These are phyloP conservation scores for Maniola jurtina DNA, from an alignment of 1,140 invertebrate genomes.

Conservation along the genomic window DNA sequence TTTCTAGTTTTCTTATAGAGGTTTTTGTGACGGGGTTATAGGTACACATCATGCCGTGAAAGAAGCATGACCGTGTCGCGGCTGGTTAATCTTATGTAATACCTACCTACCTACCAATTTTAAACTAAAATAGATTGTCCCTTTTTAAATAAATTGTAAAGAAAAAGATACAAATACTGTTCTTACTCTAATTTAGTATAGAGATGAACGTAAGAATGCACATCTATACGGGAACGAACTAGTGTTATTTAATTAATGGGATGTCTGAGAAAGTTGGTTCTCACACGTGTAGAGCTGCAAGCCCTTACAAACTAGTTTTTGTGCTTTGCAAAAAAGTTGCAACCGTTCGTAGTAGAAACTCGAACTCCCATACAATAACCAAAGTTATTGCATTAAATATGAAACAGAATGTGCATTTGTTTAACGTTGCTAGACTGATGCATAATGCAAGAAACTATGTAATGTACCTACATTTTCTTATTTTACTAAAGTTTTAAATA, in stretches of 20 bases:
- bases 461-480: too few relatives aligned
- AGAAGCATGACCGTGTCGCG: too few relatives aligned
- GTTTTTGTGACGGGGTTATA: too few relatives aligned
- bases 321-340: constrained; percentile 5
- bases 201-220: neutral
- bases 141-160: too few relatives aligned
- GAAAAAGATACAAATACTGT: too few relatives aligned
- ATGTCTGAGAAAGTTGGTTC: constrained; percentile 4
- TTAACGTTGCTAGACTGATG: neutral
- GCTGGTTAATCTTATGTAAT: too few relatives aligned
- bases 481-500: too few relatives aligned
- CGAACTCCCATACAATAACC: neutral
- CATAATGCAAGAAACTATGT: neutral
- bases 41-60: too few relatives aligned
- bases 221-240: neutral
- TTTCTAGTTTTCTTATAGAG: too few relatives aligned
- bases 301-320: constrained; percentile 4
- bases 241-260: neutral
- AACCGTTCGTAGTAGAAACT: neutral
- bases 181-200: too few relatives aligned
- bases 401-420: neutral
- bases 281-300: constrained; percentile 1
- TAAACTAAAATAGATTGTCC: too few relatives aligned
- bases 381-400: neutral
- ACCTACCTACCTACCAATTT: too few relatives aligned